Conservation (phyloP, 2,888 invertebrate genomes). For the Drosophila dives region DNA sequence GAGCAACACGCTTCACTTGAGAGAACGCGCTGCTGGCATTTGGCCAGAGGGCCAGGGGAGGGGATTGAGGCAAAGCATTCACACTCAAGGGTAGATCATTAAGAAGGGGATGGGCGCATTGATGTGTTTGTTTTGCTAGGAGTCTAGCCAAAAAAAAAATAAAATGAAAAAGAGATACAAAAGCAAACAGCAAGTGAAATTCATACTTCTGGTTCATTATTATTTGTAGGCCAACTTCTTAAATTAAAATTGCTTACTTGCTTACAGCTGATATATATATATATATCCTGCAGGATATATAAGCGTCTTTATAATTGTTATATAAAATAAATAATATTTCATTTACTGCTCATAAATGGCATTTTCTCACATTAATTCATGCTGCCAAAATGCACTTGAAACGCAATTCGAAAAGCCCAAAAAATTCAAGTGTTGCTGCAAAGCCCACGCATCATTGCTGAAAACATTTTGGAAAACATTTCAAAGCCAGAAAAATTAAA, state of each 20-base stretch:
- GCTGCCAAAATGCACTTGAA: constrained; percentile 55
- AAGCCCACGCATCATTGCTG: constrained; percentile 51
- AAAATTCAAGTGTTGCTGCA: constrained; percentile 21
- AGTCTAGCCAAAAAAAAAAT: constrained; percentile 31
- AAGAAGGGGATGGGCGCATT: constrained; percentile 1
- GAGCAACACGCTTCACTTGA: constrained; percentile 31
- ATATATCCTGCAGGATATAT: not conserved
- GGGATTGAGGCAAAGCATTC: not conserved
- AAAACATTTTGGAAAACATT: constrained; percentile 49
- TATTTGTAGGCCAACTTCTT: constrained; percentile 21
- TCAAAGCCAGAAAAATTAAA: constrained; percentile 21
- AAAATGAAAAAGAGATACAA: constrained; percentile 1
- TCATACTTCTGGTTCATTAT: constrained; percentile 67
- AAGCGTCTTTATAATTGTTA: not conserved
- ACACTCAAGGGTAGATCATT: constrained; percentile 42
- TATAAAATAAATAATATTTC: constrained; percentile 13
- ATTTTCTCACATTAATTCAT: constrained; percentile 46
- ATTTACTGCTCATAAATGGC: constrained; percentile 1
- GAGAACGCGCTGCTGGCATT: constrained; percentile 40
- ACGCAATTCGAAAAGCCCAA: constrained; percentile 53
- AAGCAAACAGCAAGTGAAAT: constrained; percentile 41
- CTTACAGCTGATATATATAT: not conserved
- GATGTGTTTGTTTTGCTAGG: constrained; percentile 38
- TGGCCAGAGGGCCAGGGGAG: constrained; percentile 21
- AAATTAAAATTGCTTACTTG: constrained; percentile 5